Evolutionary conservation across 2,797 vertebrate genomes (phyloP).

Genomic region (Pelochelys cantorii): DNA sequence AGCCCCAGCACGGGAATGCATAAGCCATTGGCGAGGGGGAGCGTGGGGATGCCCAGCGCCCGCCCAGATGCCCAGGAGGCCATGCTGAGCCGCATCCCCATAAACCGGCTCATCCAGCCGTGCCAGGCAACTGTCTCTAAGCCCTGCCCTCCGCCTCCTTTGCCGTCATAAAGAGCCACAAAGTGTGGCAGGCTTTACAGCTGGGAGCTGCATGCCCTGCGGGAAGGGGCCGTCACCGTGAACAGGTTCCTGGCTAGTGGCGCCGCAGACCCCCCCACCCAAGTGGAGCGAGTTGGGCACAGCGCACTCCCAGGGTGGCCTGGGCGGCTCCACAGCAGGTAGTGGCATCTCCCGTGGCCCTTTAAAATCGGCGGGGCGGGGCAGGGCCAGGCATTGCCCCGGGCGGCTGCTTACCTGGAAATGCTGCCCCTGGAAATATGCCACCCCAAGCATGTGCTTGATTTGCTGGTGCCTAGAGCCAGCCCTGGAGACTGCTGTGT

Average conservation of each 20-base stretch:
- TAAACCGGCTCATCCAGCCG: accelerated
- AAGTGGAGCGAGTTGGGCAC: not conserved
- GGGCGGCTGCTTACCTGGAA: no score
- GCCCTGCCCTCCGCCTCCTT: not conserved
- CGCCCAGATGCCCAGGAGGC: not conserved
- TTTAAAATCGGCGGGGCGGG: no score
- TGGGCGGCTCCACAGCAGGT: not conserved
- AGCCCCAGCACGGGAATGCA: slow-evolving; percentile 15
- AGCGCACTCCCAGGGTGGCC: not conserved
- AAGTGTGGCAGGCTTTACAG: not conserved
- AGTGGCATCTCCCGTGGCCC: no score
- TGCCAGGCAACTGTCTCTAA: accelerated
- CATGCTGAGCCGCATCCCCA: not conserved
- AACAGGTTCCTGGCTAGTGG: not conserved
- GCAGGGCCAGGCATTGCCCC: no score
- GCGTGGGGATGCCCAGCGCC: accelerated
- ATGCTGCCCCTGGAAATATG: no score
- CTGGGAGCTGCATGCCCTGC: not conserved
- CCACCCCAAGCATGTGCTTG: no score
- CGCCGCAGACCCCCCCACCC: no score
- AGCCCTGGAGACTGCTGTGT: accelerated
- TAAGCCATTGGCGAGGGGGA: slow-evolving; percentile 23
- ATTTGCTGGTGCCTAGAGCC: no score
- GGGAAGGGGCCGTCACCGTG: not conserved
- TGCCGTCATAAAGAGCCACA: accelerated